These are phyloP conservation scores for Marcusenius ussheri DNA, from an alignment of 2,113 vertebrate species.

Conservation along the genomic window DNA sequence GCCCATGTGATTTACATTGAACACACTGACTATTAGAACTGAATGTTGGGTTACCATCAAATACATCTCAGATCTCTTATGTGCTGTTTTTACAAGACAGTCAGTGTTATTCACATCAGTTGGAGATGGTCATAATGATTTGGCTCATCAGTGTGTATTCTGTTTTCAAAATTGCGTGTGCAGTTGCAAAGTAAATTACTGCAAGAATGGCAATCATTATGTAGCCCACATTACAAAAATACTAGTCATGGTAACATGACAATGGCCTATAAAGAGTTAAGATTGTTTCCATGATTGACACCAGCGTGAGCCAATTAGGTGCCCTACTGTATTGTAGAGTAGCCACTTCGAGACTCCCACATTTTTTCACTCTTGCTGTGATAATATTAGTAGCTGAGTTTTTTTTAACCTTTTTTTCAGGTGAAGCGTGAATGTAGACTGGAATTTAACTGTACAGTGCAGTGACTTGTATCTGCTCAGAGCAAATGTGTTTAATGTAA, in stretches of 20 bases:
- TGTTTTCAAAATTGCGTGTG: background rate
- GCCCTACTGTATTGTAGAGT: background rate
- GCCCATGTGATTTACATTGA: background rate
- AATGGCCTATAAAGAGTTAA: background rate
- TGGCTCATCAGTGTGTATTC: background rate
- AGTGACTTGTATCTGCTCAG: too few species aligned
- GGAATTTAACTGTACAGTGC: too few species aligned
- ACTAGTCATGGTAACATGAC: background rate
- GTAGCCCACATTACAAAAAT: background rate
- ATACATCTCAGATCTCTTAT: background rate
- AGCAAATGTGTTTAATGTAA: too few species aligned
- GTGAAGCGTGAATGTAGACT: too few species aligned
- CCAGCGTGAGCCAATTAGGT: background rate
- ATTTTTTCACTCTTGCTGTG: background rate
- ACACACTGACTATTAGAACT: background rate
- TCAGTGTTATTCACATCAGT: background rate
- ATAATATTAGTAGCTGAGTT: background rate
- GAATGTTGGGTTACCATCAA: background rate
- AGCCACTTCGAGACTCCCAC: background rate
- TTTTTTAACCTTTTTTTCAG: too few species aligned
- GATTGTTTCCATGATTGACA: background rate
- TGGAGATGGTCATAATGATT: background rate
- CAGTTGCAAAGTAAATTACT: background rate
- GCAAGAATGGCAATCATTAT: background rate
- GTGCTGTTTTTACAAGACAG: background rate